Evolutionary conservation across 2,797 vertebrate species (phyloP), one percentile per base, ranked within the genome.

Genomic region (Chaunax sp.): DNA sequence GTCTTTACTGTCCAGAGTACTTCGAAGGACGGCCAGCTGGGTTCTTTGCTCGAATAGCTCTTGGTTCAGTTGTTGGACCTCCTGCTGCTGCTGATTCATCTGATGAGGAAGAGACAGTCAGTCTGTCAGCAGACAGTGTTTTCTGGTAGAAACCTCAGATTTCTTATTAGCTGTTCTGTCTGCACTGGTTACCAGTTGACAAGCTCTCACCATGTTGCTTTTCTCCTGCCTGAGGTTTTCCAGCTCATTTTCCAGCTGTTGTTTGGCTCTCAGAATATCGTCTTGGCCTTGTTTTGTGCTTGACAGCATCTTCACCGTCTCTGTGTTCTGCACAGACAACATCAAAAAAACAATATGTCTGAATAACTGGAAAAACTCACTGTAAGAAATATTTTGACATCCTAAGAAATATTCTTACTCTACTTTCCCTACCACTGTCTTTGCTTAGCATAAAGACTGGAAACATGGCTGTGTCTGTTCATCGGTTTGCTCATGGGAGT

Each of bases 41-140:
- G 85, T 86, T 51, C 79, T 68, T 28, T 87, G 91, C 44, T 90
- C 90, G 76, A 87, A 76, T 2, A 98, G 90, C 58, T 97, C 96
- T 54, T 75, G 91, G 77, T 94, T 95, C 69, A 98, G 79, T 0
- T 61, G 86, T 20, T 97, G 94, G 10, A 93, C 80, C 65, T 96
- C 89, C 71, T 95, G 92, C 3, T 90, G 93, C 83, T 96, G 95
- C 46, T 94, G 94, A 72, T 93, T 93, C 53, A 90, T 92, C 95
- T 96, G 85, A 0, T 18, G 3, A 8, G 23, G 22, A 63, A 16
- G 74, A 2, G 25, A 74, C 2, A 6, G 22, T 22, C 16, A n/a
- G 18, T 47, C 8, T 13, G 16, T 47, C 38, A 58, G 3, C n/a
- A 26, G 3, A 30, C 12, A 28, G 2, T 0, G 12, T 5, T 2